phyloP scores from a whole-genome alignment of 2,797 vertebrate species.

The Coranthus polyacanthus region DNA sequence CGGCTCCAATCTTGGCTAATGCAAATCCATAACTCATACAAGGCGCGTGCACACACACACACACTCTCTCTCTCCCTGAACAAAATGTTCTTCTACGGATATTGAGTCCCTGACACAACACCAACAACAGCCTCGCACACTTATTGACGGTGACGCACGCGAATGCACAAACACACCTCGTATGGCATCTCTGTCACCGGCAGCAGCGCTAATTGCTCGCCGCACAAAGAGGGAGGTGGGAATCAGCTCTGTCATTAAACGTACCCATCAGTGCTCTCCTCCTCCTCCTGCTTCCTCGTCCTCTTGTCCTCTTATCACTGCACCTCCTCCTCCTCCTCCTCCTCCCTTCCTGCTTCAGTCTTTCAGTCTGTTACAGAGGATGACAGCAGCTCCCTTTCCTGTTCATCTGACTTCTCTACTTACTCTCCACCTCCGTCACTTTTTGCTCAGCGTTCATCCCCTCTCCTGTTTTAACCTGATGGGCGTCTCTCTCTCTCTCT shows the following conservation, averaged over 20 bases:
- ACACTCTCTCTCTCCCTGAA: constrained; percentile 30
- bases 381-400: constrained; percentile 38
- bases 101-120: constrained; percentile 41
- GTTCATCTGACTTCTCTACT: constrained; percentile 56
- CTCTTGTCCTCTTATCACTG: constrained; percentile 38
- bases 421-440: constrained; percentile 56
- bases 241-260: constrained; percentile 38
- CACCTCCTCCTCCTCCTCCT: constrained; percentile 37
- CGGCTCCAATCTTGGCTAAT: constrained; percentile 25
- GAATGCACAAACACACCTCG: constrained; percentile 47
- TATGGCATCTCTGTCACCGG: constrained; percentile 30
- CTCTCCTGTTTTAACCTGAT: constrained; percentile 65
- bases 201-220: constrained; percentile 53
- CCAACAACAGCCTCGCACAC: constrained; percentile 29
- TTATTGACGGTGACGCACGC: constrained; percentile 35
- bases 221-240: constrained; percentile 35
- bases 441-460: constrained; percentile 42
- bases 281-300: constrained; percentile 41
- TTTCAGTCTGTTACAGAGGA: constrained; percentile 28
- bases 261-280: constrained; percentile 73
- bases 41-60: background rate
- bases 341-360: constrained; percentile 11
- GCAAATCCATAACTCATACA: constrained; percentile 58
- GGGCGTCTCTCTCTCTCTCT: constrained; percentile 61
- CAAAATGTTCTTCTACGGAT: constrained; percentile 64